Evolutionary conservation across 2,113 vertebrate species (phyloP).

Genomic region (Saccopteryx bilineata): DNA sequence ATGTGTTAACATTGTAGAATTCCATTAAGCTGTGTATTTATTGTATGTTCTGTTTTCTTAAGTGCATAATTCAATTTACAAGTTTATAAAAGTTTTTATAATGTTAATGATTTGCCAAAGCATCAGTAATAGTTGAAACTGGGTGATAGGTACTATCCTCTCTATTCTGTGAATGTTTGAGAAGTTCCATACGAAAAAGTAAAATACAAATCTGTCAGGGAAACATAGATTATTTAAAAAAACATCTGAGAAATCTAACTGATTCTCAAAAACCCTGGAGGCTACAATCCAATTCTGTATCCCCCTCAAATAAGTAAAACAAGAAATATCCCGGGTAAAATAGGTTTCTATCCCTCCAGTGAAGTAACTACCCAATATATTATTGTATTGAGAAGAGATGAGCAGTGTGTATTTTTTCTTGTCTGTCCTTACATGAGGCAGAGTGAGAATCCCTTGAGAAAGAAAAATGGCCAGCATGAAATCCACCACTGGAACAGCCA

Average conservation of each 20-base stretch:
- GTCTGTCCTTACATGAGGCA: neutral
- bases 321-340: neutral
- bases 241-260: slow-evolving; percentile 38
- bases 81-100: neutral
- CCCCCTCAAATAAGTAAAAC: neutral
- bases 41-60: neutral
- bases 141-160: neutral
- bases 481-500: neutral
- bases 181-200: neutral
- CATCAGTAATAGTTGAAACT: neutral
- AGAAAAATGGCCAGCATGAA: neutral
- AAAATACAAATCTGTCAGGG: slow-evolving; percentile 30
- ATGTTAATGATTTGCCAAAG: slow-evolving; percentile 9
- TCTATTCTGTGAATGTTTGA: neutral
- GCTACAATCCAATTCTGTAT: neutral
- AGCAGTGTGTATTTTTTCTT: neutral
- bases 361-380: slow-evolving; percentile 29
- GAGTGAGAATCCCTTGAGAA: neutral
- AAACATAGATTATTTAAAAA: slow-evolving; percentile 28
- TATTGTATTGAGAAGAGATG: neutral
- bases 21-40: neutral
- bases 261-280: slow-evolving; percentile 41
- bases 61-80: neutral
- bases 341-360: neutral
- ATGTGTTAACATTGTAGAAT: neutral